Conservation (phyloP, 2,888 invertebrate genomes). For the Drosophila mayaguana region DNA sequence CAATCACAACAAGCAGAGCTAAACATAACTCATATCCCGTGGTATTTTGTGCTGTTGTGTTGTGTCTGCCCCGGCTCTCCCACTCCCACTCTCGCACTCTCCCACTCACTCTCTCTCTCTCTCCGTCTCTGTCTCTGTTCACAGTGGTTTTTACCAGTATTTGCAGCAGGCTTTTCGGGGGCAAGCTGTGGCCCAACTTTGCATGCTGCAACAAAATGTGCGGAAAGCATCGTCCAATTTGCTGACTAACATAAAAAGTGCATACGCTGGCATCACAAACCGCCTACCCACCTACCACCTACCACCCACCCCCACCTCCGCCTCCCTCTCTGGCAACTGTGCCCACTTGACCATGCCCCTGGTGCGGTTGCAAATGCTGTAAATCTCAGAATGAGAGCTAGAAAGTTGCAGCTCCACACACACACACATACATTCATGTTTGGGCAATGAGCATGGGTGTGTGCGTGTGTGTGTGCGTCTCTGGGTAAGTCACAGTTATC, state of each 20-base stretch:
- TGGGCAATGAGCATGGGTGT: background rate
- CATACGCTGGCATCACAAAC: conserved; percentile 40
- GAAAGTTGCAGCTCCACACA: conserved; percentile 23
- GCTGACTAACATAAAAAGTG: conserved; percentile 61
- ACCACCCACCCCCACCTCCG: too few species aligned
- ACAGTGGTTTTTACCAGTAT: background rate
- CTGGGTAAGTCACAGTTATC: conserved; percentile 41
- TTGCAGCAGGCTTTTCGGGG: conserved; percentile 9
- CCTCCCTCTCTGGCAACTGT: background rate
- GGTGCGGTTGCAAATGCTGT: conserved; percentile 56
- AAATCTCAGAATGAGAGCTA: conserved; percentile 54
- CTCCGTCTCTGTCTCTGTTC: conserved; percentile 1
- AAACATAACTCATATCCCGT: conserved; percentile 38
- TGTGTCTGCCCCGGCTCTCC: background rate
- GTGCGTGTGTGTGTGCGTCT: conserved; percentile 8
- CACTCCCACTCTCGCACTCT: background rate
- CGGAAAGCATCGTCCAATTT: conserved; percentile 66
- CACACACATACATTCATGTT: background rate
- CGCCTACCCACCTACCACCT: background rate
- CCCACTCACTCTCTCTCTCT: background rate
- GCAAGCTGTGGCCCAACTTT: conserved; percentile 17
- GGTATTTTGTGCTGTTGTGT: conserved; percentile 2
- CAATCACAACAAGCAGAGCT: conserved; percentile 5
- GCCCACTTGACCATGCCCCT: conserved; percentile 10
- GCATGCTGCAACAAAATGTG: conserved; percentile 53